Conservation (phyloP, 2,113 vertebrate species). For the Pachyramphus minor region DNA sequence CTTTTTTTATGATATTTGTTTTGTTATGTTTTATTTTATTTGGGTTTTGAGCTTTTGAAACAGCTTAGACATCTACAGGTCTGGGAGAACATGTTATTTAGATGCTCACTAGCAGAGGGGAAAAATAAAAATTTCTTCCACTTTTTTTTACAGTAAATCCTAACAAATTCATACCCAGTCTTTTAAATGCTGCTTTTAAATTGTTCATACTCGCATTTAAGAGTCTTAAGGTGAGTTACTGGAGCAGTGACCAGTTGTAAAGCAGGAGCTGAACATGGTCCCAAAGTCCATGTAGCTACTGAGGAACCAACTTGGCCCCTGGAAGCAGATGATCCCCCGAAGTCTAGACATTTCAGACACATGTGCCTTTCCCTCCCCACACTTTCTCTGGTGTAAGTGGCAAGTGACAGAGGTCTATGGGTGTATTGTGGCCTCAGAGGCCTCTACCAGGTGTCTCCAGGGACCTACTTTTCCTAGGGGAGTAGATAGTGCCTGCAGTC, state of each 20-base stretch:
- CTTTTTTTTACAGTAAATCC: not conserved
- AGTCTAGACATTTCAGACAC: not conserved
- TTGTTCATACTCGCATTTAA: not conserved
- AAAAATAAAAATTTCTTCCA: not conserved
- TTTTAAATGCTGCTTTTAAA: not conserved
- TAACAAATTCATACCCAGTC: not conserved
- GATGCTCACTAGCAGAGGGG: not conserved
- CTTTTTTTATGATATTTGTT: not conserved
- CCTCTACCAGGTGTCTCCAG: not conserved
- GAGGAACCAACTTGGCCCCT: not conserved
- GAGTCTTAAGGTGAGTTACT: not conserved
- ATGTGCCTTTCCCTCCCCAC: not conserved
- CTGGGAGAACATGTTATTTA: not conserved
- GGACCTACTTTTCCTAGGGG: not conserved
- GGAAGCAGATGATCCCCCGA: not conserved
- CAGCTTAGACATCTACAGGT: not conserved
- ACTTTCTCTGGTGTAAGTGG: not conserved
- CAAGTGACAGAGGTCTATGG: not conserved
- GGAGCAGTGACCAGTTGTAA: not conserved
- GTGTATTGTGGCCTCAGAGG: not conserved
- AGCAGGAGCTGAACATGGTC: not conserved
- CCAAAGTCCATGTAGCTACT: not conserved
- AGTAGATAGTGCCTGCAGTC: not conserved
- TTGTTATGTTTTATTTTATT: not conserved
- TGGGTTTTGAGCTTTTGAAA: not conserved